Percentiles rank a stretch among this genome's conserved stretches.
These are phyloP conservation scores for Dioctria rufipes DNA, from an alignment of 2,888 invertebrate genomes.

Conservation along the genomic window DNA sequence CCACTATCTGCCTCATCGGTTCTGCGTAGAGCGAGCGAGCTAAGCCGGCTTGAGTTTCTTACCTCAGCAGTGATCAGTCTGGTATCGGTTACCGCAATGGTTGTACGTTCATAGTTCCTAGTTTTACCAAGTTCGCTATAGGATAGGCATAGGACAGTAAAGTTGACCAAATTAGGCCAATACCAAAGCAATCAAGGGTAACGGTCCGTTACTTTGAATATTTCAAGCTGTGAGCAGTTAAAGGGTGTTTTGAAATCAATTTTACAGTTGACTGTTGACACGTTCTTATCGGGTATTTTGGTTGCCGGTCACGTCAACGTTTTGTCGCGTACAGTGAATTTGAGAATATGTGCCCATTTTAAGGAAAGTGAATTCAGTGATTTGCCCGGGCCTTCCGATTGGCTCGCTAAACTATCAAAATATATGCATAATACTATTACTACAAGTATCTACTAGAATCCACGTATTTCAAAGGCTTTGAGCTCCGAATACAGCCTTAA, in stretches of 20 bases:
- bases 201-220: not conserved
- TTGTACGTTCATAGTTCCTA: not conserved
- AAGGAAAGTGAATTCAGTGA: conserved; percentile 5
- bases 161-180: not conserved
- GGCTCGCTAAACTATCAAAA: no score
- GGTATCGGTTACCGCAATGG: conserved; percentile 10
- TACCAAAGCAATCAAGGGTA: not conserved
- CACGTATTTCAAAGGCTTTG: no score
- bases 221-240: not conserved
- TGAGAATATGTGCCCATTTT: not conserved
- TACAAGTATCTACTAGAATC: no score
- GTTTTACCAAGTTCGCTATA: not conserved
- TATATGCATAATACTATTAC: no score
- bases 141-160: no score
- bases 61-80: not conserved
- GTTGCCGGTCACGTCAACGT: not conserved
- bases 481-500: no score
- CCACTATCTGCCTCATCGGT: not conserved
- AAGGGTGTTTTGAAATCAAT: not conserved
- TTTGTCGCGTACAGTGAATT: not conserved
- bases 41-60: not conserved
- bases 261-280: not conserved
- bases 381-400: not conserved
- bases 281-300: not conserved
- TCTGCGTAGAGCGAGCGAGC: not conserved